Conservation (phyloP, 2,797 vertebrate genomes). For the Danio aesculapii region DNA sequence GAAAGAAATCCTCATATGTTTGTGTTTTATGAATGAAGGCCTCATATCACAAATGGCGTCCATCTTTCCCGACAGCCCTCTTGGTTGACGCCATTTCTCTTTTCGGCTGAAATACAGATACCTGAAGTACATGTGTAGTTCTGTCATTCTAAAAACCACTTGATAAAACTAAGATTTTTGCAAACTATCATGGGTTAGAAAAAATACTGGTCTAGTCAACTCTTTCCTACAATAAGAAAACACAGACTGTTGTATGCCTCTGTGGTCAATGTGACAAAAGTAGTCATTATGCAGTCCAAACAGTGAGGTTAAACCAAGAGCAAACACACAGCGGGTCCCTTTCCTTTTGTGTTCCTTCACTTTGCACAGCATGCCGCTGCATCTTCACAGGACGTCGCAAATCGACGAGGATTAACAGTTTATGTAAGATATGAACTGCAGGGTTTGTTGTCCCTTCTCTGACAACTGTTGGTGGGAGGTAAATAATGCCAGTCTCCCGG, state of each 20-base stretch:
- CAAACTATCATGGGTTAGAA: slow-evolving; percentile 10
- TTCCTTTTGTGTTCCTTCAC: slow-evolving; percentile 13
- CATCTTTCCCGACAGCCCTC: slow-evolving; percentile 18
- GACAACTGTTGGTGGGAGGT: slow-evolving; percentile 56
- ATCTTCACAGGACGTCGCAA: slow-evolving; percentile 30
- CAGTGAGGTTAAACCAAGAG: slow-evolving; percentile 55
- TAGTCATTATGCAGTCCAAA: slow-evolving; percentile 58
- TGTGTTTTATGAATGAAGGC: slow-evolving; percentile 59
- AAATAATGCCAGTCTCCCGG: slow-evolving; percentile 39
- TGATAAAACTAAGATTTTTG: slow-evolving; percentile 44
- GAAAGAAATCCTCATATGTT: slow-evolving; percentile 44
- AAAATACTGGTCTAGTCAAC: slow-evolving; percentile 43
- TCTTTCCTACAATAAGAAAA: slow-evolving; percentile 46
- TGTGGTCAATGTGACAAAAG: slow-evolving; percentile 40
- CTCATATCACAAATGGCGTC: slow-evolving; percentile 49
- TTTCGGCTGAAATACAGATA: slow-evolving; percentile 52
- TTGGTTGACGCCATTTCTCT: slow-evolving; percentile 37
- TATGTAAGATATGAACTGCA: slow-evolving; percentile 53
- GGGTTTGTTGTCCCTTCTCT: slow-evolving; percentile 43
- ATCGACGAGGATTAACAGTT: slow-evolving; percentile 56
- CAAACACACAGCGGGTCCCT: slow-evolving; percentile 36
- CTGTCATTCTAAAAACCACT: slow-evolving; percentile 39
- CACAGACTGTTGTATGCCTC: slow-evolving; percentile 32
- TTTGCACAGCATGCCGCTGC: slow-evolving; percentile 32
- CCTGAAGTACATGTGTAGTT: slow-evolving; percentile 58